Base-by-base conservation (phyloP, 2,797 vertebrate genomes). In the Phoebastria nigripes region DNA sequence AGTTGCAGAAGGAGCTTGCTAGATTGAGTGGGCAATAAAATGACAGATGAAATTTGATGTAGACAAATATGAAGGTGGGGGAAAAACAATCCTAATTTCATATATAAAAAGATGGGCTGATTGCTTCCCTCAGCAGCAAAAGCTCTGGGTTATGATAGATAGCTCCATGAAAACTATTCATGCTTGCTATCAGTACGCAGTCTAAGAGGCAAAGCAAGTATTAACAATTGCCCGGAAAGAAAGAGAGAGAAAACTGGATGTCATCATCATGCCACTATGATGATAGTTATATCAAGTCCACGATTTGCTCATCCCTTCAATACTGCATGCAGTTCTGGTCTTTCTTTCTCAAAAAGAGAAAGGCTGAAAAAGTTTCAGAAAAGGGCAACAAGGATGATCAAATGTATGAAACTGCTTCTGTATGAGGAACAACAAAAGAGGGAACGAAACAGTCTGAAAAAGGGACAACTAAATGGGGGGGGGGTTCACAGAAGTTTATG, bases 11-110 rank as follows among this genome's bases (percentile, higher is more conserved):
- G 20, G 28, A 78, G 18, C 19, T 66, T 76, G 47, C 39, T 79
- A 82, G 82, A 65, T 79, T 78, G 84, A 94, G 61, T 58, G 80
- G 66, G 80, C 76, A 91, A 81, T 81, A 88, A 95, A 95, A 74
- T 18, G 42, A 63, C 37, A 86, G 72, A 63, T 93, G 61, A 91
- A 83, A 86, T 81, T 73, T 94, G 46, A 74, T 76, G 82, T 22
- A 95, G 87, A 86, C 35, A 74, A 91, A 95, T 88, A 88, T 12
- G 69, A 88, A 90, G 46, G 56, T 74, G 65, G 21, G 28, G 26
- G 29, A 62, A 71, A 94, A 83, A 5, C 52, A 88, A 78, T 81
- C 29, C 19, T 71, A 16, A 72, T 86, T 78, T 83, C 26, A 55
- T 42, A 29, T 42, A 46, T 81, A 56, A 81, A 84, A 91, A 93